phyloP scores from a whole-genome alignment of 2,888 invertebrate genomes.

The Acleris literana region DNA sequence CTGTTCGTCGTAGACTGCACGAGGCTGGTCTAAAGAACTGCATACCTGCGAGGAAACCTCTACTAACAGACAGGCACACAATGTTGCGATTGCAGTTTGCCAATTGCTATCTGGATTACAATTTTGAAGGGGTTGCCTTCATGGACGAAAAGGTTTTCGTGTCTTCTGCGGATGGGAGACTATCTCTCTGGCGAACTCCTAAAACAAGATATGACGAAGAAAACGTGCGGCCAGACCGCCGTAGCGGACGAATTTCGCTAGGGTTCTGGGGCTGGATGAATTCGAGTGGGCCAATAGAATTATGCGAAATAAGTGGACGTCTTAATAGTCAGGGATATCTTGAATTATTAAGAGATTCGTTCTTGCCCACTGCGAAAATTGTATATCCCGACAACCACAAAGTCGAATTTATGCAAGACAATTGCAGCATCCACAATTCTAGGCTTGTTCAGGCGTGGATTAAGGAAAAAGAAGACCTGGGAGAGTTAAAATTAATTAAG shows the following conservation, averaged over 20 bases:
- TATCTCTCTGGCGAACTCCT: constrained; percentile 13
- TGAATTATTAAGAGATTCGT: constrained; percentile 13
- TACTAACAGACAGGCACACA: constrained; percentile 25
- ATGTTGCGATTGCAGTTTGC: constrained; percentile 28
- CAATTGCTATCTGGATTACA: constrained; percentile 23
- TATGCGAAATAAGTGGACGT: background rate
- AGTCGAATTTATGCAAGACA: constrained; percentile 20
- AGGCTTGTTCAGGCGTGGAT: constrained; percentile 21
- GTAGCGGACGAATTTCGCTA: constrained; percentile 1
- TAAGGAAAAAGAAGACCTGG: constrained; percentile 8
- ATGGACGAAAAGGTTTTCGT: constrained; percentile 35
- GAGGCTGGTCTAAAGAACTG: constrained; percentile 20
- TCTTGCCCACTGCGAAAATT: constrained; percentile 22
- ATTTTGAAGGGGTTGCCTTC: constrained; percentile 29
- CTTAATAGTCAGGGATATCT: constrained; percentile 1
- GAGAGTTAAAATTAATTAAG: constrained; percentile 10
- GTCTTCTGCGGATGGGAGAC: constrained; percentile 28
- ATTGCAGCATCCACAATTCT: constrained; percentile 14
- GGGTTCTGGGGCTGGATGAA: too few species aligned
- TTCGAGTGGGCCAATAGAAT: too few species aligned
- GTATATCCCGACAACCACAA: constrained; percentile 11
- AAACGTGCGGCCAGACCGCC: background rate
- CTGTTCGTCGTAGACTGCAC: constrained; percentile 16
- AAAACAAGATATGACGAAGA: constrained; percentile 10
- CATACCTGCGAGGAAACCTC: constrained; percentile 30